Evolutionary conservation across 2,797 vertebrate species (phyloP), one percentile per base, ranked within the genome.

Genomic region (Sebastes steindachneri): DNA sequence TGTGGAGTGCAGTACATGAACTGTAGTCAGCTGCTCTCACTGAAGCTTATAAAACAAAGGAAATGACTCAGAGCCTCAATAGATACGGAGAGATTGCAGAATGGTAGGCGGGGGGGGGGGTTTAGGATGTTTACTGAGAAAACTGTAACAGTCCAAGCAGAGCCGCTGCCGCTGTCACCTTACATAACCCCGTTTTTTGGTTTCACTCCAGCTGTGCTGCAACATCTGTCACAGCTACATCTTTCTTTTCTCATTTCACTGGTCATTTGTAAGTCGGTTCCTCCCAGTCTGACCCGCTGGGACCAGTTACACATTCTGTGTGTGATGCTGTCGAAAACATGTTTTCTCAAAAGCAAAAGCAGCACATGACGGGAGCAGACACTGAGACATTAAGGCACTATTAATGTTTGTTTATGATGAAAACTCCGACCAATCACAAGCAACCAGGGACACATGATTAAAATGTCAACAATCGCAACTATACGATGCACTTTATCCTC

Each of bases 21-120:
- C 2, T 12, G 12, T 21, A 45, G 9, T 77, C 66, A 48, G 58
- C 25, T 64, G 58, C 23, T 73, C 58, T 15, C 26, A 37, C 31
- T 21, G 60, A 75, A 7, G 69, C 69, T 79, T 54, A 57, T 33
- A 37, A 87, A 83, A 79, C 79, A 73, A 23, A 78, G 83, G 88
- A 92, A 77, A 21, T 83, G 84, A 80, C 74, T 86, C 64, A 79
- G 45, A 37, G 29, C 26, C 12, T 54, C 29, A 31, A 17, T 29
- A 59, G 41, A 81, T 31, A 26, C 1, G 0, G 33, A 33, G 8
- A 4, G 35, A 66, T 7, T 28, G 10, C 19, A 2, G n/a, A 5
- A 15, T 37, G 11, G 35, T 10, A 9, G 31, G 8, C 1, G 31
- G 31, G 3, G 9, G 14, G 21, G 21, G 4, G 21, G 23, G 28